A percentile compares a stretch with the other conserved stretches of the same genome.
phyloP scores from a whole-genome alignment of 2,113 vertebrate species.

The Nettapus auritus region DNA sequence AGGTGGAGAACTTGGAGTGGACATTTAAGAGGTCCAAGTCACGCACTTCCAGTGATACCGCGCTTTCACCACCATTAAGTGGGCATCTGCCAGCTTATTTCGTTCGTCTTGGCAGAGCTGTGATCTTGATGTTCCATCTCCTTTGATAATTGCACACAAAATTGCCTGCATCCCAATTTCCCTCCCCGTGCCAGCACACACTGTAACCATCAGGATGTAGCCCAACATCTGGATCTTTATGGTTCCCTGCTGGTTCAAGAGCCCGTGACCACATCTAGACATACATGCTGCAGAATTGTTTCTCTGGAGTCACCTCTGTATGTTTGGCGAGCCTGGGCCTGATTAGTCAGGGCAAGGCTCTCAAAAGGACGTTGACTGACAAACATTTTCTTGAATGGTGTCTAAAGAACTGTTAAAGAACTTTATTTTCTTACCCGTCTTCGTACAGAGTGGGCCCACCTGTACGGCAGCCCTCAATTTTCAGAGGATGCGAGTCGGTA shows the following conservation, averaged over 20 bases:
- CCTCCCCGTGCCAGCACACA: slow-evolving; percentile 19
- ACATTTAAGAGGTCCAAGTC: not conserved
- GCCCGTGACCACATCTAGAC: slow-evolving; percentile 36
- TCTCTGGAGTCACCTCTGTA: slow-evolving; percentile 35
- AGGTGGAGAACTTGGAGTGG: not conserved
- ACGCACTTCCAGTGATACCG: not conserved
- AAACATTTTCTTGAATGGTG: not conserved
- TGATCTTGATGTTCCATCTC: not conserved
- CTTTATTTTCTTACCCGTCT: not conserved
- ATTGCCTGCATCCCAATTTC: not conserved
- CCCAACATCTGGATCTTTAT: slow-evolving; percentile 47
- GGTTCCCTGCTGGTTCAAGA: slow-evolving; percentile 48
- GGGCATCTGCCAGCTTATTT: not conserved
- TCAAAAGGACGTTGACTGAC: not conserved
- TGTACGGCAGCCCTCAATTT: not conserved
- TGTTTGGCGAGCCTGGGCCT: not conserved
- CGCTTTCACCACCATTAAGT: not conserved
- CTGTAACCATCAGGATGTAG: slow-evolving; percentile 46
- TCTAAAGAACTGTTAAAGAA: not conserved
- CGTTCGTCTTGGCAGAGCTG: not conserved
- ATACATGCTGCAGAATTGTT: not conserved
- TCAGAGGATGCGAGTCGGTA: not conserved
- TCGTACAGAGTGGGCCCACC: not conserved
- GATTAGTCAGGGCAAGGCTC: not conserved
- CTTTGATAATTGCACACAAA: not conserved